Base-by-base conservation (phyloP, 2,113 vertebrate genomes). In the Hepsetus odoe region DNA sequence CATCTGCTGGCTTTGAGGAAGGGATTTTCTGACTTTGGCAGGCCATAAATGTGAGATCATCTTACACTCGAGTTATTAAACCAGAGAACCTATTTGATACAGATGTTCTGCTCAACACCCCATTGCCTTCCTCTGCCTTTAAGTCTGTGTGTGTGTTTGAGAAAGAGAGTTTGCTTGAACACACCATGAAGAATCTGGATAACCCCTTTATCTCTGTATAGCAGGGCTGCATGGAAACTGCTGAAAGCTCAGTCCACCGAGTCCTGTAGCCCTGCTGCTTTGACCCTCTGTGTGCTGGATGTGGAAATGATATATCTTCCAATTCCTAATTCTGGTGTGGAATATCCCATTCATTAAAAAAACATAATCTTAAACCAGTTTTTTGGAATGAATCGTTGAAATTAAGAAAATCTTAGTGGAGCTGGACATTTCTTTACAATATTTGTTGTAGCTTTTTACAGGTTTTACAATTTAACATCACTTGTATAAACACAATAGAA, bases 11-110 rank as follows among this genome's bases (percentile, higher is more conserved):
- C 30, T 64, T 64, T 32, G 30, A 20, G 32, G 30, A 64, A 20
- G 33, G 58, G n/a, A 20, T 64, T 61, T 62, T 33, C 32, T 64
- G 59, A 64, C 30, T 61, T 10, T 64, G 59, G 30, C n/a, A 33
- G 59, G 22, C 16, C 4, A 64, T 20, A 35, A 64, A 64, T 64
- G 32, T 35, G 11, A 22, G 51, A 64, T 64, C 30, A 33, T 16
- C 30, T 64, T 64, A 35, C 28, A 64, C 30, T 64, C 59, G 59
- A 33, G 32, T 20, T 35, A 64, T 64, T 64, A 64, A 64, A 35
- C 30, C 28, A 64, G 59, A 64, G 59, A 64, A 64, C 59, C 32
- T 35, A 64, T 64, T 61, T n/a, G 16, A 59, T 73, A 46, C 40
- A 74, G 16, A 28, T 40, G 40, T 74, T 62, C 40, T 74, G 9